Evolutionary conservation across 53 echinoderm and acorn worm species (phyloP).

Genomic region (Holothuria leucospilota): DNA sequence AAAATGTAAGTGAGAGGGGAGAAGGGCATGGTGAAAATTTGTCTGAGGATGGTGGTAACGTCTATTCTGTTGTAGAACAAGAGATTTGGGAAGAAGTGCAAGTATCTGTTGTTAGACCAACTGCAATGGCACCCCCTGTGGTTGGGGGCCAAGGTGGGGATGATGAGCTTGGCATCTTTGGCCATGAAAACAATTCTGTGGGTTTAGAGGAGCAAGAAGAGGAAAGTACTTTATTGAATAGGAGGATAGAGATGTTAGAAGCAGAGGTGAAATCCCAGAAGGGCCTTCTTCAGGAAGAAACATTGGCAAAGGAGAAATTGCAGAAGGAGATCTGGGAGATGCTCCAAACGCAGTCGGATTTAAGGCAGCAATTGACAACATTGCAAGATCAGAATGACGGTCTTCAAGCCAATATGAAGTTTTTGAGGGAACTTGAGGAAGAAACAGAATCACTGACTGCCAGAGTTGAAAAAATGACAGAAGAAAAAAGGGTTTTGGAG

Average conservation of each 20-base stretch:
- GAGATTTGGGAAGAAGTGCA: constrained; percentile 45
- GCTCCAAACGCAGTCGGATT: constrained; percentile 28
- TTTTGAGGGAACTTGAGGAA: constrained; percentile 36
- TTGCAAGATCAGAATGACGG: constrained; percentile 30
- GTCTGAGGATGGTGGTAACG: not conserved
- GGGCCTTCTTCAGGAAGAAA: constrained; percentile 35
- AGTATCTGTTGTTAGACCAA: not conserved
- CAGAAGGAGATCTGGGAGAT: constrained; percentile 43
- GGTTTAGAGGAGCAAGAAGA: not conserved
- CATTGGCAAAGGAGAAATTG: constrained; percentile 36
- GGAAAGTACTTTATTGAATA: not conserved
- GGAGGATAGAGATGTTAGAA: constrained; percentile 32
- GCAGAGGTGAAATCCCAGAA: constrained; percentile 31
- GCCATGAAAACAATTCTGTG: too few species aligned
- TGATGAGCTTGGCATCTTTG: too few species aligned
- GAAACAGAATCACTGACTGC: constrained; percentile 6
- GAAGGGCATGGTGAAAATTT: not conserved
- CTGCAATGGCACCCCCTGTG: not conserved
- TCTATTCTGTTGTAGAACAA: constrained; percentile 39
- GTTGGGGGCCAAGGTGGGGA: too few species aligned
- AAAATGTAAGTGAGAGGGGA: not conserved
- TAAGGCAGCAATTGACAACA: constrained; percentile 29
- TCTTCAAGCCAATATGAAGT: constrained; percentile 18
- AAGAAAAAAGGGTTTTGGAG: constrained; percentile 31
- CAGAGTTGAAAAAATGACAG: constrained; percentile 1